These are phyloP conservation scores for Junco hyemalis DNA, from an alignment of 2,113 vertebrate genomes.

Conservation along the genomic window DNA sequence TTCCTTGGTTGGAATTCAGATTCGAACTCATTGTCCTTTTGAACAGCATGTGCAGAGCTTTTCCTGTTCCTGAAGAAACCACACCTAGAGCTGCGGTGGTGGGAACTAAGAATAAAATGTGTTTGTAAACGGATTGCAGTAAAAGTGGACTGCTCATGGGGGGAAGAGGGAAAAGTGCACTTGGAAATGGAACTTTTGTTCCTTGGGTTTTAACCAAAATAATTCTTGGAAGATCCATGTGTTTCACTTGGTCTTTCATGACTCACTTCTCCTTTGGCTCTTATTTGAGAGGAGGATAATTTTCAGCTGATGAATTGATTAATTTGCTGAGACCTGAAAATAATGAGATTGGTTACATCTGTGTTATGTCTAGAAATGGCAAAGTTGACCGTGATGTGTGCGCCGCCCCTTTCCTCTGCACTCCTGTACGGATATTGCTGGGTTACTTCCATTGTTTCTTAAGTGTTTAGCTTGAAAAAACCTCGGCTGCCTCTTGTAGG, in stretches of 20 bases:
- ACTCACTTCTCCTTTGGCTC: neutral
- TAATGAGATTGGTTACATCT: neutral
- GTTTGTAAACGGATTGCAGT: neutral
- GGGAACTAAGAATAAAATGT: neutral
- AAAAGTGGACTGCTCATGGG: neutral
- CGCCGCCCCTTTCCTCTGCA: neutral
- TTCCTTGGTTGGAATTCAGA: neutral
- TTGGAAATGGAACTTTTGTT: neutral
- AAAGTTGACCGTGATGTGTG: neutral
- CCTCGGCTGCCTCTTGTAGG: neutral
- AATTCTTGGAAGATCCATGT: neutral
- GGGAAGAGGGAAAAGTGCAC: neutral
- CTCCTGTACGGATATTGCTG: neutral
- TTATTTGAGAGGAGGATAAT: neutral
- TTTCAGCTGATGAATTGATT: neutral
- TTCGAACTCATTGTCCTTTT: neutral
- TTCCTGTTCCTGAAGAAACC: conserved; percentile 51
- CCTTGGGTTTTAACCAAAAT: neutral
- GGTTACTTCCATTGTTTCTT: conserved; percentile 23
- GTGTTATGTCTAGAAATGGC: neutral
- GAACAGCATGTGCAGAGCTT: neutral
- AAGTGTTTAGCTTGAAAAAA: neutral
- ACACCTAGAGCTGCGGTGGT: conserved; percentile 5
- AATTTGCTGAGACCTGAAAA: neutral
- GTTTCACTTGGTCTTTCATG: neutral